phyloP scores from a whole-genome alignment of 2,113 vertebrate genomes.

The Actenoides hombroni region DNA sequence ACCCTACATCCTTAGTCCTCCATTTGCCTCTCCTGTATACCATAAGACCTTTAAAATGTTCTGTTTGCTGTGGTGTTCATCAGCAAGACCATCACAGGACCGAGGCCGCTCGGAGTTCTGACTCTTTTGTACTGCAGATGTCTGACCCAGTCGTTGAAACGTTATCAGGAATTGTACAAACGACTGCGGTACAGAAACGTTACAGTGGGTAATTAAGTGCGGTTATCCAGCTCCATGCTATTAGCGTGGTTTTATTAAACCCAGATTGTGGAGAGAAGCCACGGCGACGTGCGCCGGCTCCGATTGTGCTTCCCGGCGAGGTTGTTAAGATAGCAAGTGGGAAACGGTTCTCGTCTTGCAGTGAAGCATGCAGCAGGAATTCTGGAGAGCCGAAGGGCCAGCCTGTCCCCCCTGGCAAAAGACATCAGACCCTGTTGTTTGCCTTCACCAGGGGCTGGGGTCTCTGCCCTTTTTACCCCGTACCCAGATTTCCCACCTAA shows the following conservation, averaged over 20 bases:
- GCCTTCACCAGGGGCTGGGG: not conserved
- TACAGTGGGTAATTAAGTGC: not conserved
- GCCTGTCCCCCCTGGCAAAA: not conserved
- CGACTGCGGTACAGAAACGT: not conserved
- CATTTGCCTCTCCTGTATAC: not conserved
- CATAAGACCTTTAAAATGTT: not conserved
- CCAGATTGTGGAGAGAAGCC: constrained; percentile 36
- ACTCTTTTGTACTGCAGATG: not conserved
- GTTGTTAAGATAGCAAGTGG: constrained; percentile 48
- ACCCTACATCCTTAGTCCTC: not conserved
- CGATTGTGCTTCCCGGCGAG: constrained; percentile 30
- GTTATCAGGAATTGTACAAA: not conserved
- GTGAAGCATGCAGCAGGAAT: not conserved
- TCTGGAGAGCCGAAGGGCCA: not conserved
- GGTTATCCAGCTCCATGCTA: constrained; percentile 34
- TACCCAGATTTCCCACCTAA: not conserved
- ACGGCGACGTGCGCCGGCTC: constrained; percentile 36
- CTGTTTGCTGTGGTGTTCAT: not conserved
- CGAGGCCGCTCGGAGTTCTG: not conserved
- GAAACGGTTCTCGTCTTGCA: not conserved
- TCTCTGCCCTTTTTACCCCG: not conserved
- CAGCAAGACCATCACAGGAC: not conserved
- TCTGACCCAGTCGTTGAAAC: not conserved
- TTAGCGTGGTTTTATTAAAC: constrained; percentile 62
- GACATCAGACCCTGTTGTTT: accelerated